Base-by-base conservation (phyloP, 2,888 invertebrate species). In the Tethea ocularis region DNA sequence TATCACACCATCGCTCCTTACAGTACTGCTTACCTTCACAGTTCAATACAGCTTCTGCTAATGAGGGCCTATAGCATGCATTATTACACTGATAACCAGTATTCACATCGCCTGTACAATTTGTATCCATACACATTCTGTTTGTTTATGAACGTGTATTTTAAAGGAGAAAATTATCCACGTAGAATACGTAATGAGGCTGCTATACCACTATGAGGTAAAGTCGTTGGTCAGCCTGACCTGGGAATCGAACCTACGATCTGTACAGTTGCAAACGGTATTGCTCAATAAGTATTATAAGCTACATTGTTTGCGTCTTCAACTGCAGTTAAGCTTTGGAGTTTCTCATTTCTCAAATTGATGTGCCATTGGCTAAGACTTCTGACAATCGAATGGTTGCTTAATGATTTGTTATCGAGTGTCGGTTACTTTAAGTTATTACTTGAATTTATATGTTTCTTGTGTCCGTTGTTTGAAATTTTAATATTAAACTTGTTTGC, bases 131-230 rank as follows among this genome's bases (percentile, higher is more conserved):
- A 20, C 10, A 10, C 46, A 20, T 46, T 46, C 41, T 38, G 23
- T 58, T 13, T 36, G 36, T 58, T 62, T 61, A 57, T 62, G 51
- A 58, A 38, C 57, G 58, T 60, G 36, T 58, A 58, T 51, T 51
- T 53, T 41, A 68, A 63, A 61, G 60, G 67, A 74, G 72, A 67
- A 72, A 72, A 58, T 60, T 66, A 72, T 74, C 69, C 68, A 68
- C 62, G 61, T 67, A 61, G 77, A 77, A 80, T 80, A 72, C 72
- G 59, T 73, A 80, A 80, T 80, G 71, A 78, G 72, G 66, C 55
- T 26, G 36, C 52, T 57, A 52, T 38, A 38, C 51, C 29, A 46
- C 46, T 46, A 46, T 46, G 46, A 46, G 46, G 46, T 46, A 20
- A 46, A 46, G 20, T 20, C 46, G 51, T 57, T 52, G 24, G 57